Percentiles rank a stretch among this genome's conserved stretches.
phyloP scores from a whole-genome alignment of 1,140 invertebrate species.

The Bombus difficillimus region DNA sequence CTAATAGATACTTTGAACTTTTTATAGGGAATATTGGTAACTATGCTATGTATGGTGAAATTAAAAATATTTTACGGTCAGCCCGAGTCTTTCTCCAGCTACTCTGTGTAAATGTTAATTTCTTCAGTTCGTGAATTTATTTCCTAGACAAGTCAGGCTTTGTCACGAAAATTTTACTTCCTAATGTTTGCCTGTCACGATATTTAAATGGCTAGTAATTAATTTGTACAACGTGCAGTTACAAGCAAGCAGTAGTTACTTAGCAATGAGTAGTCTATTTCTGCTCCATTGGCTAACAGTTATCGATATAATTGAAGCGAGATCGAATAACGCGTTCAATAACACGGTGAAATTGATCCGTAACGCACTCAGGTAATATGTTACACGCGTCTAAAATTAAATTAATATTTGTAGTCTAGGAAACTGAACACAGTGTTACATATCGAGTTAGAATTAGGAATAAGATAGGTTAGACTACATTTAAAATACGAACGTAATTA shows the following conservation, averaged over 20 bases:
- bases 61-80: too few relatives aligned
- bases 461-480: background rate
- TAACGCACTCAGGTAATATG: background rate
- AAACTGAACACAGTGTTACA: background rate
- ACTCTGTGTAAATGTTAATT: background rate
- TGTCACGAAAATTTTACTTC: background rate
- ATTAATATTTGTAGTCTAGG: background rate
- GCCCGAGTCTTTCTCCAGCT: background rate
- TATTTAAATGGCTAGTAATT: background rate
- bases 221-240: background rate
- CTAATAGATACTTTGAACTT: too few relatives aligned
- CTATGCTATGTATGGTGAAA: too few relatives aligned
- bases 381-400: background rate
- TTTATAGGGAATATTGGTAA: too few relatives aligned
- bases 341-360: background rate
- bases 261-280: background rate
- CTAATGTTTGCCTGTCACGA: background rate
- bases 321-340: background rate
- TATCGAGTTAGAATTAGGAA: background rate
- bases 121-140: background rate
- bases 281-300: background rate
- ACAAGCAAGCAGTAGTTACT: background rate
- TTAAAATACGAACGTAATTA: background rate
- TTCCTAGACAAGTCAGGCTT: background rate
- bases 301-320: background rate